Percentiles rank a stretch among this genome's conserved stretches.
These are phyloP conservation scores for Nemapogon koenigi DNA, from an alignment of 2,888 invertebrate genomes.

Conservation along the genomic window DNA sequence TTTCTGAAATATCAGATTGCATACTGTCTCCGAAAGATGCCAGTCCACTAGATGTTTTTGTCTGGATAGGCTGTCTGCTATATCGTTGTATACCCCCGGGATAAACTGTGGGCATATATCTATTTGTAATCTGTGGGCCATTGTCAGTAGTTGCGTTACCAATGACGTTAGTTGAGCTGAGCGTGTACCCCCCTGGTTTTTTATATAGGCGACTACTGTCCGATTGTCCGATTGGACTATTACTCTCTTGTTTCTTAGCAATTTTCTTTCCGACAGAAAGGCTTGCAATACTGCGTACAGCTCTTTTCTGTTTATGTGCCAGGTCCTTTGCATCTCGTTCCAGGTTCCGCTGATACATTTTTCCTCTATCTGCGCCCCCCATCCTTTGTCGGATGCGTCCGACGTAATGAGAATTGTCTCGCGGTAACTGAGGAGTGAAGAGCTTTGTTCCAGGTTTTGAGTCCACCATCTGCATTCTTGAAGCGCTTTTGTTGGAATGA, in stretches of 20 bases:
- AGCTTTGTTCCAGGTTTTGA: constrained; percentile 4
- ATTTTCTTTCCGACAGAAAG: not conserved
- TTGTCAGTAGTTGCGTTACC: not conserved
- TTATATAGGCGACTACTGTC: constrained; percentile 18
- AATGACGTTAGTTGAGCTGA: constrained; percentile 3
- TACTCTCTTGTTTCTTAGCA: not conserved
- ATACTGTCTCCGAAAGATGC: constrained; percentile 11
- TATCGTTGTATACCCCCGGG: constrained; percentile 20
- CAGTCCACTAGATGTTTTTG: constrained; percentile 16
- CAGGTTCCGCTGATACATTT: constrained; percentile 10
- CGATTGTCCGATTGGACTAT: constrained; percentile 20
- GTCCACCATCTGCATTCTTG: constrained; percentile 16
- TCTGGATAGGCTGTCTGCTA: constrained; percentile 19
- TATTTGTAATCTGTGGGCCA: constrained; percentile 1
- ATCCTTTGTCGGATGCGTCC: constrained; percentile 19
- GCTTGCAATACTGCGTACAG: constrained; percentile 15
- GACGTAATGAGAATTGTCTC: constrained; percentile 16
- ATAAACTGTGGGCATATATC: constrained; percentile 15
- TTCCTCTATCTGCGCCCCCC: constrained; percentile 17
- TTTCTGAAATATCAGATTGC: constrained; percentile 14
- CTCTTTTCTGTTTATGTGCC: constrained; percentile 22
- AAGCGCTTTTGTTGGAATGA: constrained; percentile 6
- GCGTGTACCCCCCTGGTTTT: constrained; percentile 18
- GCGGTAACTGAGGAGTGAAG: constrained; percentile 10
- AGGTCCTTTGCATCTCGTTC: constrained; percentile 12